Evolutionary conservation across 2,113 vertebrate genomes (phyloP).

Genomic region (Acinonyx jubatus): DNA sequence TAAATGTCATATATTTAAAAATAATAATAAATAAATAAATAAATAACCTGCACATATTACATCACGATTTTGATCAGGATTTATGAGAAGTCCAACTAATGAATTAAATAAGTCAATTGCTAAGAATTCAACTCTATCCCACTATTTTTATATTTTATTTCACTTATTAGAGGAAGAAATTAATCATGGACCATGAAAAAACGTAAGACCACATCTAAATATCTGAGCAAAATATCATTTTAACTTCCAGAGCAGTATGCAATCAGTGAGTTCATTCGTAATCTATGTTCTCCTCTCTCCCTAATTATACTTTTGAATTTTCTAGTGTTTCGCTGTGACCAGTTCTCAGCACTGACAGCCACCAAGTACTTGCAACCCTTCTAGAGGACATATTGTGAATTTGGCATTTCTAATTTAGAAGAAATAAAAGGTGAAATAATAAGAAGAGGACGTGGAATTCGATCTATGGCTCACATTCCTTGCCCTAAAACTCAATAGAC

Average conservation of each 20-base stretch:
- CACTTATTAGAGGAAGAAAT: neutral
- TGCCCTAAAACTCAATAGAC: neutral
- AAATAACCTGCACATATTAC: neutral
- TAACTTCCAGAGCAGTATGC: neutral
- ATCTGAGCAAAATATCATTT: neutral
- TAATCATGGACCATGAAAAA: neutral
- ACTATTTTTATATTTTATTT: neutral
- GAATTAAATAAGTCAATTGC: neutral
- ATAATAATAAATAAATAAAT: neutral
- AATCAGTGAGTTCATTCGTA: neutral
- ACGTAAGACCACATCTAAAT: neutral
- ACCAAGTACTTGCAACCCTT: neutral
- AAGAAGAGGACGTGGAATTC: neutral
- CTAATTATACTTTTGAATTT: constrained; percentile 5
- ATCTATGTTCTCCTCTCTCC: neutral
- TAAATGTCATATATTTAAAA: too few relatives aligned
- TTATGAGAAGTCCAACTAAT: neutral
- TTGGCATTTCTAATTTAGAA: neutral
- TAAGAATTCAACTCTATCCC: neutral
- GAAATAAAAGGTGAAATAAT: neutral
- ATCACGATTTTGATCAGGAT: neutral
- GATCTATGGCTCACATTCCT: neutral
- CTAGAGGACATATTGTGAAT: neutral
- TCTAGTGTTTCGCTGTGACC: neutral
- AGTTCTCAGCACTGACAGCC: neutral